Base-by-base conservation (phyloP, 1,140 invertebrate genomes). In the Drosophila repleta region DNA sequence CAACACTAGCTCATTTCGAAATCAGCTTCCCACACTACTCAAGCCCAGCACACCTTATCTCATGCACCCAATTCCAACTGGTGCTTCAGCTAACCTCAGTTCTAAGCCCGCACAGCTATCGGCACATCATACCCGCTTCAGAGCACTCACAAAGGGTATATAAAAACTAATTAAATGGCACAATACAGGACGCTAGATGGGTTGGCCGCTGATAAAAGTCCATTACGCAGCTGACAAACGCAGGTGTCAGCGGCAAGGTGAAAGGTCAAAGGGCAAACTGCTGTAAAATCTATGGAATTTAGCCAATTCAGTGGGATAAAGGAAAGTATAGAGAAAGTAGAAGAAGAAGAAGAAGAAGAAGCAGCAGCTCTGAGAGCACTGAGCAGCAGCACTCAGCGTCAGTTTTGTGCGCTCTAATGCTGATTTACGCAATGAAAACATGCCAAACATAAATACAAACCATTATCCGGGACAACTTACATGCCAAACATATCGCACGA, bases 401-500 rank as follows among this genome's bases (percentile, higher is more conserved):
- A 55, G 35, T 41, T 32, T 52, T 56, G 32, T 35, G 32, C 32
- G 32, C 32, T 35, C 67, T 71, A 66, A 71, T 66, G 68, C 62
- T 71, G 67, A 70, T 70, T 53, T 76, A 67, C 56, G 62, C 55
- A 61, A 57, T 35, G 69, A 66, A 72, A 68, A 74, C 51, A 43
- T 43, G 15, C 58, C 52, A 43, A 43, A 55, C 55, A 55, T 58
- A 74, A 68, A 74, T 68, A 67, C 37, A 37, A 13, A 32, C 56
- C 74, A 76, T 73, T 73, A 73, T 62, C 57, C 69, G 58, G 69
- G n/a, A 43, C 64, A 76, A 66, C 74, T 73, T 67, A 73, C 70
- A 73, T 73, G 68, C 68, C 68, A 68, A 66, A 74, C 71, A 74
- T 76, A 73, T 72, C 60, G 74, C 70, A 74, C 49, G 69, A 69